Evolutionary conservation across 2,797 vertebrate genomes (phyloP), one percentile per base, ranked within the genome.

Genomic region (Buphagus erythrorhynchus): DNA sequence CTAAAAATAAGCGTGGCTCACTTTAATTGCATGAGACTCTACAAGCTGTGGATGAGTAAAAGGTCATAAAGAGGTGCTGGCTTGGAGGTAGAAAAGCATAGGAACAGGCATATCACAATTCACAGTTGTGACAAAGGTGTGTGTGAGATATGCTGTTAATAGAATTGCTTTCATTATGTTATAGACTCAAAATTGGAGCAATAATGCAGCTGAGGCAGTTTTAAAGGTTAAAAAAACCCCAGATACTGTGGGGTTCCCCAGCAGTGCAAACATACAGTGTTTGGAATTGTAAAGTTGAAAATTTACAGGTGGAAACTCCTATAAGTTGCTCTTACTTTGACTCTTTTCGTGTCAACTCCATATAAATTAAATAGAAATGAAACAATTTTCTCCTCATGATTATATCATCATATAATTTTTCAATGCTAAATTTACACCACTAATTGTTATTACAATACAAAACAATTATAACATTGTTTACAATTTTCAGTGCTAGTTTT

Each of bases 1-100:
- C 93, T 95, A 97, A 96, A 97, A 97, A 95, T 91, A 97, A 88
- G 49, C 7, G 15, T 45, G 49, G 67, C 62, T 97, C 62, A 51
- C 82, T 96, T 94, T 16, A 89, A 63, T 28, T 93, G 85, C 85
- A 79, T 51, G 79, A 95, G 93, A 95, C 97, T 59, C 91, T 75
- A 36, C 51, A 88, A 75, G 69, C 58, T 88, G 93, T 91, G 73
- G 78, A 67, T 86, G 86, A 95, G 77, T 45, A 55, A 81, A 96
- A 91, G 86, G 86, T 92, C 84, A 78, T 22, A 24, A 59, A 95
- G 94, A 90, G 67, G 52, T 87, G 33, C 36, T 90, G 74, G 71
- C 75, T 81, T 86, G 74, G 79, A 91, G 72, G 54, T 68, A 54
- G 82, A 61, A 79, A 88, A 88, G 62, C 45, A 76, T 8, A 38